Evolutionary conservation across 2,113 vertebrate genomes (phyloP).

Genomic region (Pholis gunnellus): DNA sequence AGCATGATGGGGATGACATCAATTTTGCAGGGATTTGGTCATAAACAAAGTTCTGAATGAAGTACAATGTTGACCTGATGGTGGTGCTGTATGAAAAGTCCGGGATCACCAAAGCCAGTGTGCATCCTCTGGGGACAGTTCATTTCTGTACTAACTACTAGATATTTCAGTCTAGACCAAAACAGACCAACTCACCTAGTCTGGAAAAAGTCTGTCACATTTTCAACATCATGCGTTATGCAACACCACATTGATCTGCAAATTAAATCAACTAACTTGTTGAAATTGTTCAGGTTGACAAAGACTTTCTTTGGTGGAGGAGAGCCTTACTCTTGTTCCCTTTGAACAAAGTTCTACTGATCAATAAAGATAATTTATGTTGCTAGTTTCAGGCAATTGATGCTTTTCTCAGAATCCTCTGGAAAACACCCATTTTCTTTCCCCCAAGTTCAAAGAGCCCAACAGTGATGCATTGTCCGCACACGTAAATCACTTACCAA

Average conservation of each 20-base stretch:
- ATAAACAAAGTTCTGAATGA: background rate
- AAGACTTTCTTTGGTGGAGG: background rate
- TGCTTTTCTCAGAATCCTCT: constrained; percentile 51
- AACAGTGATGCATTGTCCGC: constrained; percentile 19
- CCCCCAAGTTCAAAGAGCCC: background rate
- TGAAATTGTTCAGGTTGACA: background rate
- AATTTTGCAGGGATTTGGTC: background rate
- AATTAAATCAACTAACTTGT: constrained; percentile 10
- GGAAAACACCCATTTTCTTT: background rate
- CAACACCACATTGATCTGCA: background rate
- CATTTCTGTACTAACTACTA: too few species aligned
- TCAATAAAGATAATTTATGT: constrained; percentile 36
- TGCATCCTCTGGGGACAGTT: background rate
- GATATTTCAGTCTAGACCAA: background rate
- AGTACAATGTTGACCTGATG: background rate
- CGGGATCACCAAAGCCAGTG: background rate
- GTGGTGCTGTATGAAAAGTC: background rate
- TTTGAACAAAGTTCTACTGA: constrained; percentile 27
- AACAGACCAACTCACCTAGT: background rate
- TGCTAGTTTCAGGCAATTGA: constrained; percentile 29
- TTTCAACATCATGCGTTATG: background rate
- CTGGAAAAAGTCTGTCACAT: background rate
- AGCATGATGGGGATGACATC: background rate
- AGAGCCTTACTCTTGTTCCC: background rate
- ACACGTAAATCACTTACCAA: constrained; percentile 12